These are phyloP conservation scores for Pelusios castaneus DNA, from an alignment of 2,113 vertebrate genomes.

Conservation along the genomic window DNA sequence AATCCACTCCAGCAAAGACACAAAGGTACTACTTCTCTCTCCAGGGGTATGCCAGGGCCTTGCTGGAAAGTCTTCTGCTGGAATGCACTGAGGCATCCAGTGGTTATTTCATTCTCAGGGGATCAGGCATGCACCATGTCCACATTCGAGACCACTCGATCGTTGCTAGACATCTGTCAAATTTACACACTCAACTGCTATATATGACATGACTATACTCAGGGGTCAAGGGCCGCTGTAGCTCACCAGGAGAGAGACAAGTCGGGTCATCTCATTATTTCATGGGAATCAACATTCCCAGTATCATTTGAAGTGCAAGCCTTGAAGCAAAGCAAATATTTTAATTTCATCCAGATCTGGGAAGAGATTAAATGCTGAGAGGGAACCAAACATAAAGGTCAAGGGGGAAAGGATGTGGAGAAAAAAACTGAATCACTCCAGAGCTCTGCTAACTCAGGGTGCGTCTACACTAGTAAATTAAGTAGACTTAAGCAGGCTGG, in stretches of 20 bases:
- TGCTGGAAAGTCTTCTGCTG: background rate
- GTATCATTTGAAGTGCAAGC: background rate
- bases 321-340: background rate
- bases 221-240: too few species aligned
- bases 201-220: too few species aligned
- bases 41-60: background rate
- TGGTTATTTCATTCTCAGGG: background rate
- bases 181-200: background rate
- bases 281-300: background rate
- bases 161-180: background rate
- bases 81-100: background rate
- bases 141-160: background rate
- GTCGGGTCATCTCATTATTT: too few species aligned
- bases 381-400: background rate
- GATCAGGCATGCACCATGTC: background rate
- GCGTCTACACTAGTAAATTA: too few species aligned
- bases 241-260: too few species aligned
- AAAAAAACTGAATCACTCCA: fast-evolving
- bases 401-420: background rate
- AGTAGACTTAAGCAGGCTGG: too few species aligned
- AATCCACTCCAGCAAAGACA: background rate
- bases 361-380: background rate
- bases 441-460: too few species aligned
- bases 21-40: background rate
- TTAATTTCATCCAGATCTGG: background rate